Percentiles rank a stretch among this genome's conserved stretches.
These are phyloP conservation scores for Ormia ochracea DNA, from an alignment of 2,888 invertebrate genomes.

Conservation along the genomic window DNA sequence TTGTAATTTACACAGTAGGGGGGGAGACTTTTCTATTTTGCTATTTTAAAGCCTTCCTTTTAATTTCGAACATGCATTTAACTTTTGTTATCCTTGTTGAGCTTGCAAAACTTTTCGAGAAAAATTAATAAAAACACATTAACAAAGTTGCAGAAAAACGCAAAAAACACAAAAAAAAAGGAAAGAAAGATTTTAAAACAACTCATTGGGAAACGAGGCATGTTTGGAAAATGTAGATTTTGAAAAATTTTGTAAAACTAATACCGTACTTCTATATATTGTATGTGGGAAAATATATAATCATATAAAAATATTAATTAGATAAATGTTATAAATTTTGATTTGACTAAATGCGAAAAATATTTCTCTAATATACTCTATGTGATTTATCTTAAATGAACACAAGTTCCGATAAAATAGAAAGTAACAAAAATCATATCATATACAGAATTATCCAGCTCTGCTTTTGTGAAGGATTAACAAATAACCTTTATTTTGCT, in stretches of 20 bases:
- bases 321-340: too few relatives aligned
- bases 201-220: neutral
- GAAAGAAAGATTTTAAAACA: neutral
- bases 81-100: conserved; percentile 60
- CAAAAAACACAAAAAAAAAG: conserved; percentile 10
- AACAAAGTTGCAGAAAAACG: conserved; percentile 45
- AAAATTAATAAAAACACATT: conserved; percentile 62
- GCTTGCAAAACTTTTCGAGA: conserved; percentile 17
- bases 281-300: neutral
- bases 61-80: conserved; percentile 60
- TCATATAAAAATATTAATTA: too few relatives aligned
- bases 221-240: neutral
- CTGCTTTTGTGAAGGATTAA: too few relatives aligned
- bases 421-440: too few relatives aligned
- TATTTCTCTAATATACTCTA: too few relatives aligned
- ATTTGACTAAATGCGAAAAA: too few relatives aligned
- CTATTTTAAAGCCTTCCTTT: conserved; percentile 45
- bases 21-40: conserved; percentile 10
- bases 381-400: too few relatives aligned
- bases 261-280: neutral
- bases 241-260: neutral
- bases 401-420: too few relatives aligned
- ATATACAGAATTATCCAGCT: too few relatives aligned
- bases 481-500: too few relatives aligned
- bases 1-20: neutral